These are phyloP conservation scores for Phoebastria nigripes DNA, from an alignment of 2,797 vertebrate genomes.

Conservation along the genomic window DNA sequence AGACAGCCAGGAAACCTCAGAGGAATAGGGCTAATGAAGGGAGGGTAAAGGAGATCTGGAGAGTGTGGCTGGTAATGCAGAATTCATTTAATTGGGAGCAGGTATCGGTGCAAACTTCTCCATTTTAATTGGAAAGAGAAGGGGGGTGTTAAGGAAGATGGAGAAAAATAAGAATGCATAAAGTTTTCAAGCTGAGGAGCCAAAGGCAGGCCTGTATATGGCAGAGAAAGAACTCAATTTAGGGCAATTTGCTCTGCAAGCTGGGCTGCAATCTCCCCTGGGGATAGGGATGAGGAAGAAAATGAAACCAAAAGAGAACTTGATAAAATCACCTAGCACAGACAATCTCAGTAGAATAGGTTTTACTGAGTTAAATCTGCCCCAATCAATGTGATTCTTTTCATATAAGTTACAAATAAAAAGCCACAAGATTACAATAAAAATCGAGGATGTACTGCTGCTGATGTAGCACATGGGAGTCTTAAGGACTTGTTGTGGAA, in stretches of 20 bases:
- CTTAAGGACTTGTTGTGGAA: constrained; percentile 76
- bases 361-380: constrained; percentile 98
- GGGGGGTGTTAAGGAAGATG: constrained; percentile 83
- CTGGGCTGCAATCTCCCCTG: constrained; percentile 90
- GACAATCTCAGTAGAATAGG: constrained; percentile 93
- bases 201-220: constrained; percentile 91
- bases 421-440: constrained; percentile 94
- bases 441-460: constrained; percentile 77
- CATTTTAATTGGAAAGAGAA: constrained; percentile 83
- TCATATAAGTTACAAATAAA: constrained; percentile 97
- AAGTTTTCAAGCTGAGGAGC: constrained; percentile 89
- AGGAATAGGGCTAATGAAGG: constrained; percentile 83
- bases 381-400: constrained; percentile 95
- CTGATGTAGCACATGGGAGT: constrained; percentile 75
- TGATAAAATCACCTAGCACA: constrained; percentile 95
- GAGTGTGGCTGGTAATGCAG: constrained; percentile 77
- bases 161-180: constrained; percentile 82
- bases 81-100: constrained; percentile 84
- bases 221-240: constrained; percentile 98
- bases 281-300: constrained; percentile 93
- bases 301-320: constrained; percentile 96
- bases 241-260: constrained; percentile 98
- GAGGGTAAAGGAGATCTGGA: constrained; percentile 77
- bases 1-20: constrained; percentile 80
- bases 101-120: constrained; percentile 81